A percentile compares a stretch with the other conserved stretches of the same genome.
Conservation (phyloP, 2,888 invertebrate species). For the Eupsilia transversa region DNA sequence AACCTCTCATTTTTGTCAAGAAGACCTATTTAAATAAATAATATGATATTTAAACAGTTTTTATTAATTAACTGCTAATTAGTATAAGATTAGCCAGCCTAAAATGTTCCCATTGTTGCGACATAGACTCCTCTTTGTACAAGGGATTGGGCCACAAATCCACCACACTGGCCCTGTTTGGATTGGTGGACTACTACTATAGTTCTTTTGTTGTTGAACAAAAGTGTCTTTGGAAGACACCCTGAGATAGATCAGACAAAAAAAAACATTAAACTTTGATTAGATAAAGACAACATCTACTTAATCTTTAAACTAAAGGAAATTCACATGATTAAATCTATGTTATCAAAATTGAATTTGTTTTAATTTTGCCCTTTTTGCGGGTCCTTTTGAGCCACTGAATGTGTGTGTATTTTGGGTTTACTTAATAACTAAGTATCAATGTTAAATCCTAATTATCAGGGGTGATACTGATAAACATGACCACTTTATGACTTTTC, state of each 20-base stretch:
- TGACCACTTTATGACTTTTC: not conserved
- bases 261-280: not conserved
- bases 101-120: not conserved
- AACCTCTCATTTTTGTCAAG: not conserved
- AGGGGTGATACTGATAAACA: not conserved
- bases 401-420: not conserved
- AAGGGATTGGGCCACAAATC: not conserved
- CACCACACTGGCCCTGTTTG: not conserved
- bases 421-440: not conserved
- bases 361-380: not conserved
- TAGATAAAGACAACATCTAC: too few species aligned
- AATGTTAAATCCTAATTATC: not conserved
- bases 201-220: not conserved
- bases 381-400: not conserved
- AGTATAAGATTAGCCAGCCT: not conserved
- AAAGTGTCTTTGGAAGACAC: not conserved
- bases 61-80: not conserved
- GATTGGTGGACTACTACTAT: not conserved
- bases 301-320: not conserved
- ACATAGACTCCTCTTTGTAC: not conserved
- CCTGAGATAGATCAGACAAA: not conserved
- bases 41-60: conserved; percentile 2
- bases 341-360: too few species aligned
- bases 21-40: conserved; percentile 29
- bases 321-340: not conserved